Percentiles rank a stretch among this genome's conserved stretches.
phyloP scores from a whole-genome alignment of 2,113 vertebrate genomes.

The Atractosteus spatula region DNA sequence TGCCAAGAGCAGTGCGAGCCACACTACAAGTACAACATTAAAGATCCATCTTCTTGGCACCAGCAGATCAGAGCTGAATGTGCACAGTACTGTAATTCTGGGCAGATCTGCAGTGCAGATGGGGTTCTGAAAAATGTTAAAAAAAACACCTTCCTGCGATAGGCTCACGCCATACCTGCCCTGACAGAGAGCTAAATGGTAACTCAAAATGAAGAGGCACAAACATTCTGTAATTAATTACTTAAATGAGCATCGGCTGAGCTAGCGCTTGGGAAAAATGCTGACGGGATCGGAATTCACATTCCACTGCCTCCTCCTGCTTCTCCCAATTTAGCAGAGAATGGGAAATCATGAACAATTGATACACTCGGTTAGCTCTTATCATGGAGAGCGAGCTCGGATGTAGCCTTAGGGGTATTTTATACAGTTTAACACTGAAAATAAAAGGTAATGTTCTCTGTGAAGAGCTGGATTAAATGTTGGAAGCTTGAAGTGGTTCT shows the following conservation, averaged over 20 bases:
- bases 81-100: background rate
- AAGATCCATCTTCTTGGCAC: too few relatives aligned
- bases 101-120: background rate
- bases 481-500: conserved; percentile 66
- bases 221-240: conserved; percentile 83
- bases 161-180: conserved; percentile 55
- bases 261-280: conserved; percentile 66
- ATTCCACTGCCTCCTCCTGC: conserved; percentile 57
- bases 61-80: too few relatives aligned
- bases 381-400: conserved; percentile 75
- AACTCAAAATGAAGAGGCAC: conserved; percentile 58
- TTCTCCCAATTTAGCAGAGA: conserved; percentile 81
- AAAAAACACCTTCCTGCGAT: conserved; percentile 25
- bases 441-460: conserved; percentile 77
- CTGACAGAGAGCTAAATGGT: conserved; percentile 72
- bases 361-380: conserved; percentile 86
- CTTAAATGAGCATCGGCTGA: conserved; percentile 62
- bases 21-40: too few relatives aligned
- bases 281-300: conserved; percentile 73
- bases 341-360: conserved; percentile 83
- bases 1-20: too few relatives aligned
- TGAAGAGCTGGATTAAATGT: conserved; percentile 75
- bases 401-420: conserved; percentile 79
- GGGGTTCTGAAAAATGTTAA: conserved; percentile 33
- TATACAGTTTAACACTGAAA: conserved; percentile 79